phyloP scores from a whole-genome alignment of 2,113 vertebrate genomes.

The Oreochromis spilurus region DNA sequence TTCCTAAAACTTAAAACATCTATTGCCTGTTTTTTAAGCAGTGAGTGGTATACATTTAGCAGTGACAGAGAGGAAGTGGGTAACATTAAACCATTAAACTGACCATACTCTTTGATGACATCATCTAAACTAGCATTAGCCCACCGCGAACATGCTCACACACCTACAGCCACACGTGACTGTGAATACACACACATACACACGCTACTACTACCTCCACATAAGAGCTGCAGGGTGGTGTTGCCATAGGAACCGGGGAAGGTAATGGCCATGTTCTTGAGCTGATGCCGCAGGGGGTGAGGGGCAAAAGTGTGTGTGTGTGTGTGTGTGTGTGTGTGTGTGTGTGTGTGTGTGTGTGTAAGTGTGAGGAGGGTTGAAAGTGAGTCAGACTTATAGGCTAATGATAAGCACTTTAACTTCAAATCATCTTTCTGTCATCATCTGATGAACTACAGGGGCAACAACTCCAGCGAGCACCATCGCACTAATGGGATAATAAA shows the following conservation, averaged over 20 bases:
- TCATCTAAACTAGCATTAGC: conserved; percentile 20
- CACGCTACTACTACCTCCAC: conserved; percentile 21
- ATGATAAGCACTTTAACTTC: conserved; percentile 39
- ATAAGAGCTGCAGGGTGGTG: conserved; percentile 58
- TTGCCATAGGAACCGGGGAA: conserved; percentile 75
- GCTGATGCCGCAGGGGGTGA: conserved; percentile 62
- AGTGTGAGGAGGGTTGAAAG: background rate
- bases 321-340: background rate
- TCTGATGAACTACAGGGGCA: background rate
- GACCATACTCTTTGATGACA: background rate
- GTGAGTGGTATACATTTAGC: background rate
- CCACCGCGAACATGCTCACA: background rate
- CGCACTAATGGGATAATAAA: background rate
- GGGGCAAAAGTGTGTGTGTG: conserved; percentile 12
- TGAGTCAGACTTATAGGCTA: conserved; percentile 45
- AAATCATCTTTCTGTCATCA: background rate
- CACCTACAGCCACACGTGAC: background rate
- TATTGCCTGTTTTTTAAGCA: background rate
- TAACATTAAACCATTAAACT: background rate
- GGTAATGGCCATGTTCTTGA: conserved; percentile 72
- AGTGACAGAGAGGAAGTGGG: background rate
- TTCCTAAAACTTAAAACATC: background rate
- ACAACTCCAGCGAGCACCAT: background rate
- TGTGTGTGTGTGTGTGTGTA: background rate
- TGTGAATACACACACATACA: background rate